Conservation (phyloP, 2,113 vertebrate species). For the Barnardius zonarius region DNA sequence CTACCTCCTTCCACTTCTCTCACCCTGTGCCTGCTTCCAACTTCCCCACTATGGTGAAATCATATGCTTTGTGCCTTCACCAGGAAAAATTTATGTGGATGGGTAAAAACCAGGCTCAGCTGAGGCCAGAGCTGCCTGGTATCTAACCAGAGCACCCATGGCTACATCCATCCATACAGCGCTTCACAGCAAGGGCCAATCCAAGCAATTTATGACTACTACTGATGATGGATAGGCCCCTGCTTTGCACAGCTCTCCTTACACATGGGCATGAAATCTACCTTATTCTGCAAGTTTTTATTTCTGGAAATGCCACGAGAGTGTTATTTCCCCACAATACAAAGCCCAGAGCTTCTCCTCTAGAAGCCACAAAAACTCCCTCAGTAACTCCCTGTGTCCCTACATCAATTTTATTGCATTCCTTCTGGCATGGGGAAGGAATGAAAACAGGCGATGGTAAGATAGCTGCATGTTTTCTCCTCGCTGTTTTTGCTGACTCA, state of each 20-base stretch:
- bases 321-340: not conserved
- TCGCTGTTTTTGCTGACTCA: constrained; percentile 55
- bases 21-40: not conserved
- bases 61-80: not conserved
- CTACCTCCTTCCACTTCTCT: not conserved
- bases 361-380: constrained; percentile 26
- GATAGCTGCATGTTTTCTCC: constrained; percentile 12
- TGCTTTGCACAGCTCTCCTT: not conserved
- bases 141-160: not conserved
- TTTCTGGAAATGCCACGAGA: not conserved
- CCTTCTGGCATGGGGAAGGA: not conserved
- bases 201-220: not conserved
- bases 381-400: not conserved
- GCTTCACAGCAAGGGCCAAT: not conserved
- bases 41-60: not conserved
- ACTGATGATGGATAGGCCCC: not conserved
- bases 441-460: constrained; percentile 28
- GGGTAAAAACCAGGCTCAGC: not conserved
- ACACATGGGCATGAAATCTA: not conserved
- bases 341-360: not conserved
- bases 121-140: not conserved
- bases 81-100: rapidly evolving
- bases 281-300: not conserved
- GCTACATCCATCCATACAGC: not conserved
- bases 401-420: not conserved